Percentiles rank a stretch among this genome's conserved stretches.
Conservation (phyloP, 2,797 vertebrate genomes). For the Pipistrellus kuhlii region DNA sequence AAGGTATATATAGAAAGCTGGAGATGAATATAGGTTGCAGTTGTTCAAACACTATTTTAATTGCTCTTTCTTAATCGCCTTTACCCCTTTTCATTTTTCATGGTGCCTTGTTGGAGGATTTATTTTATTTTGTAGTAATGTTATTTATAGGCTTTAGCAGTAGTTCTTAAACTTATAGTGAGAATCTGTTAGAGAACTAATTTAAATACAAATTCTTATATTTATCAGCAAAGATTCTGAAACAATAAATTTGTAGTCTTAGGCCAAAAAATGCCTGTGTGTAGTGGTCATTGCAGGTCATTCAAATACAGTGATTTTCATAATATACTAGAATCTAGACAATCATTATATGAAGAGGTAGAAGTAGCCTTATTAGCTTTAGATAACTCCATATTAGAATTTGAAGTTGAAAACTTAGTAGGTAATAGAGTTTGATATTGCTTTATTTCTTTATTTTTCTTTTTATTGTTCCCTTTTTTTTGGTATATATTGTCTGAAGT, state of each 20-base stretch:
- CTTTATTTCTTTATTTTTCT: not conserved
- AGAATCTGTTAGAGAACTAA: not conserved
- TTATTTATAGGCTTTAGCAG: not conserved
- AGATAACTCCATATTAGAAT: not conserved
- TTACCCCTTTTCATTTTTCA: not conserved
- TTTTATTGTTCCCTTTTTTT: not conserved
- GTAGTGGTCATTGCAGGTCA: not conserved
- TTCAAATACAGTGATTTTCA: not conserved
- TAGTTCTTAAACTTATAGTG: not conserved
- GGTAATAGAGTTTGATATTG: not conserved
- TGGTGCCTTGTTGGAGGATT: not conserved
- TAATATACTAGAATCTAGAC: not conserved
- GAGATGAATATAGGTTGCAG: not conserved
- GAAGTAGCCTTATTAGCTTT: not conserved
- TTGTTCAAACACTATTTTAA: not conserved
- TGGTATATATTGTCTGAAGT: not conserved
- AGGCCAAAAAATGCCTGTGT: not conserved
- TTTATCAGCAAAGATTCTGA: constrained; percentile 39
- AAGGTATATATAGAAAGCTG: not conserved
- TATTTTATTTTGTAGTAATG: not conserved
- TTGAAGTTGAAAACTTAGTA: not conserved
- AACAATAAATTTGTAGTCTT: constrained; percentile 27
- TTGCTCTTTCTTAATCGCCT: not conserved
- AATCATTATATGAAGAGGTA: not conserved
- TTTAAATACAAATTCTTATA: constrained; percentile 64